Percentiles rank a stretch among this genome's conserved stretches.
phyloP scores from a whole-genome alignment of 2,797 vertebrate genomes.

The Amblyraja radiata region DNA sequence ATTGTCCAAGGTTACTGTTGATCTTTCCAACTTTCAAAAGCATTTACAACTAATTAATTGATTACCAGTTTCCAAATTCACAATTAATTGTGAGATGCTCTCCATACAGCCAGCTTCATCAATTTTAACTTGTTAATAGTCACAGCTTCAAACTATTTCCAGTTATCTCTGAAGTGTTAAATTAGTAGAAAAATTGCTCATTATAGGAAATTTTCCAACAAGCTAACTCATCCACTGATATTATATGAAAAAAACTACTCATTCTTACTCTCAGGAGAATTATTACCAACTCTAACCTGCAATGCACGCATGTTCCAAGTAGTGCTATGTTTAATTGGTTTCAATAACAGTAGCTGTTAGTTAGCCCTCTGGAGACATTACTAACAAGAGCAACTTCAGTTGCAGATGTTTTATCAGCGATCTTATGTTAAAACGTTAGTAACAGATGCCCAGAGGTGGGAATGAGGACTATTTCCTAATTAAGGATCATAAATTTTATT shows the following conservation, averaged over 20 bases:
- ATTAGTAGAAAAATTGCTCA: not conserved
- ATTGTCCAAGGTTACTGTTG: not conserved
- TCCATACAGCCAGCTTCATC: not conserved
- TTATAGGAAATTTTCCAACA: not conserved
- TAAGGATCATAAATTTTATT: not conserved
- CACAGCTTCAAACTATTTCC: not conserved
- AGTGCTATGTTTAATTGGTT: constrained; percentile 33
- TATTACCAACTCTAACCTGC: constrained; percentile 6
- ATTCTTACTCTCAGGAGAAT: not conserved
- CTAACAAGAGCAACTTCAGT: constrained; percentile 3
- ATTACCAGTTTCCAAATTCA: not conserved
- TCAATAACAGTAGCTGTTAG: constrained; percentile 31
- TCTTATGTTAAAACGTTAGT: not conserved
- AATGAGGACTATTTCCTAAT: not conserved
- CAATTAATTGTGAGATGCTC: not conserved
- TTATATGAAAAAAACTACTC: not conserved
- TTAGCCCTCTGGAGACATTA: constrained; percentile 12
- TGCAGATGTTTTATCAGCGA: constrained; percentile 14
- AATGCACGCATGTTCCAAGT: constrained; percentile 1
- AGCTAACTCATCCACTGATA: not conserved
- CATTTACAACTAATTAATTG: not conserved
- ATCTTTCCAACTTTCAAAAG: not conserved
- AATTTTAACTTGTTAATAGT: not conserved
- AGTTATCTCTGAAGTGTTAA: not conserved
- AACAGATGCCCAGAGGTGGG: not conserved